These are phyloP conservation scores for Pachyuromys duprasi DNA, from an alignment of 2,797 vertebrate species.

Conservation along the genomic window DNA sequence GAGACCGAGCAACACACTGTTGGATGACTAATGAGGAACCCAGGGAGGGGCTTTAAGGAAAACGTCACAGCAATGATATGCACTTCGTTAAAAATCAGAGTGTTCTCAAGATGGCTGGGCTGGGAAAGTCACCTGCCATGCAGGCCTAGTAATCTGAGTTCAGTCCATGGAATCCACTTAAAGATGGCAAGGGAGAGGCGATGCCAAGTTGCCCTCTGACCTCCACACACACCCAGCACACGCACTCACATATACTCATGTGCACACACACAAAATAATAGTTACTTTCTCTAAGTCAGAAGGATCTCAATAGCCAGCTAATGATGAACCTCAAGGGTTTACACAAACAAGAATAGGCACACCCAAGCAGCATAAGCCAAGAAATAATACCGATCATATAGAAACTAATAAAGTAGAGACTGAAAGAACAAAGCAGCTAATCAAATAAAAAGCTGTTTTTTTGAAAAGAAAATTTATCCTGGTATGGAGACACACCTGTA, in stretches of 20 bases:
- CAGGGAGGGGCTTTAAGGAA: not conserved
- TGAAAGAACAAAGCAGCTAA: not conserved
- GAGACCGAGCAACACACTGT: not conserved
- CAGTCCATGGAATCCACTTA: not conserved
- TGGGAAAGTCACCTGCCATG: not conserved
- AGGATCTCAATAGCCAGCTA: not conserved
- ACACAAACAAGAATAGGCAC: not conserved
- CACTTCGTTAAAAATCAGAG: not conserved
- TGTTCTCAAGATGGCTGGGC: not conserved
- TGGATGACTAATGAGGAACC: not conserved
- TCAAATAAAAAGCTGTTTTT: not conserved
- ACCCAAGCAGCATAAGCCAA: not conserved
- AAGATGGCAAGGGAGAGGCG: not conserved
- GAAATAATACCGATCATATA: not conserved
- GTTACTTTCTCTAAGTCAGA: not conserved
- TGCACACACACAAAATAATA: not conserved
- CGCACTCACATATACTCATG: too few relatives aligned
- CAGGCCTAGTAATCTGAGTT: not conserved
- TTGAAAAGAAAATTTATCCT: not conserved
- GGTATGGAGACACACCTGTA: not conserved
- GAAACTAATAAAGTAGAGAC: not conserved
- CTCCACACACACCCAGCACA: not conserved
- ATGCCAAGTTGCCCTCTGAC: not conserved
- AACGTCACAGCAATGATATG: not conserved
- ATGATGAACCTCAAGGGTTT: not conserved